Percentiles rank a stretch among this genome's conserved stretches.
Evolutionary conservation across 2,113 vertebrate species (phyloP).

Genomic region (Oryzias javanicus): DNA sequence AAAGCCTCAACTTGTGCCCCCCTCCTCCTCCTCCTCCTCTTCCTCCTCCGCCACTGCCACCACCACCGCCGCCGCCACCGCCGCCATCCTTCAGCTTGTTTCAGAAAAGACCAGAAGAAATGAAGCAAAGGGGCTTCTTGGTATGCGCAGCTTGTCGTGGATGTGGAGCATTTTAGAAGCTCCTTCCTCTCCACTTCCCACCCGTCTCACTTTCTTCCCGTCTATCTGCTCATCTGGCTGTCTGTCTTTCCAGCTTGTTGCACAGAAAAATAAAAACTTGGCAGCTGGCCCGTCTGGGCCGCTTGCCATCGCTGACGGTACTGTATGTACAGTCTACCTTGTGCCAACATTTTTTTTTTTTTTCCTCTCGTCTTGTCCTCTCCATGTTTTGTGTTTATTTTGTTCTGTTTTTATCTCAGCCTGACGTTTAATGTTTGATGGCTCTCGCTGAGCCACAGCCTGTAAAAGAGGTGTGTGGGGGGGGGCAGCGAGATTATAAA

Average conservation of each 20-base stretch:
- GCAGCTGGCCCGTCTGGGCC: slow-evolving; percentile 83
- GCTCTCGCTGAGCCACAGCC: slow-evolving; percentile 38
- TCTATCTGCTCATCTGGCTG: slow-evolving; percentile 22
- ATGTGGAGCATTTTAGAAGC: slow-evolving; percentile 67
- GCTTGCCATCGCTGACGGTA: slow-evolving; percentile 88
- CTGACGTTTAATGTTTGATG: slow-evolving; percentile 58
- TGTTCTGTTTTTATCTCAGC: slow-evolving; percentile 37
- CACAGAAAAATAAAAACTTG: slow-evolving; percentile 76
- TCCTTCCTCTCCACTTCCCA: slow-evolving; percentile 48
- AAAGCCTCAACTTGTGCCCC: slow-evolving; percentile 42
- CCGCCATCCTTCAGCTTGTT: slow-evolving; percentile 57
- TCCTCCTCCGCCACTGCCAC: background rate
- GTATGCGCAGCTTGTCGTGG: slow-evolving; percentile 67
- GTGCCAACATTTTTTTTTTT: slow-evolving; percentile 83
- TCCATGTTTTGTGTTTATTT: slow-evolving; percentile 24
- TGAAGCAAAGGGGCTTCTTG: slow-evolving; percentile 64
- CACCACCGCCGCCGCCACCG: background rate
- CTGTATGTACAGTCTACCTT: slow-evolving; percentile 97
- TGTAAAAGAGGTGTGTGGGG: slow-evolving; percentile 35
- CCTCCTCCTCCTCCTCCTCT: background rate
- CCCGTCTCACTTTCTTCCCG: slow-evolving; percentile 12
- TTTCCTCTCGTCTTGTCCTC: slow-evolving; percentile 33
- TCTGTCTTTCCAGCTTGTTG: slow-evolving; percentile 77
- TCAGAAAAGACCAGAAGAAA: slow-evolving; percentile 56
- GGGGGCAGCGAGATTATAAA: slow-evolving; percentile 26